A percentile compares a stretch with the other conserved stretches of the same genome.
phyloP scores from a whole-genome alignment of 2,888 invertebrate genomes.

The Actias luna region DNA sequence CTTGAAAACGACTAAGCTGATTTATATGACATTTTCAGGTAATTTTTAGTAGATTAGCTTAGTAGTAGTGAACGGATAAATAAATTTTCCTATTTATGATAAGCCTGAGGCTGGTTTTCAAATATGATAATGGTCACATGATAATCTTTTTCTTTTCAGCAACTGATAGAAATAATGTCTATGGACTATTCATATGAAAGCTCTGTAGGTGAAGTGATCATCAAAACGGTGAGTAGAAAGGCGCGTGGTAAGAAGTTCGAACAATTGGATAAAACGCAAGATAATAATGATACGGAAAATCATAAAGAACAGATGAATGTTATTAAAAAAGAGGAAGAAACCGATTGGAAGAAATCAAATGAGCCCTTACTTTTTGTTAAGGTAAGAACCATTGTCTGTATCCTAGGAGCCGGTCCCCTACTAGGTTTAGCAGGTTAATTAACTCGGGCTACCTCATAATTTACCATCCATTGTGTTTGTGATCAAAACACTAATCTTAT shows the following conservation, averaged over 20 bases:
- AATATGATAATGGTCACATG: neutral
- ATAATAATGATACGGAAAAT: neutral
- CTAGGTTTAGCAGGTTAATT: too few species aligned
- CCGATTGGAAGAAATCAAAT: neutral
- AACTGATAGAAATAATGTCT: neutral
- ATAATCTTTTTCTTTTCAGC: conserved; percentile 2
- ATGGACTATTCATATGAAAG: conserved; percentile 6
- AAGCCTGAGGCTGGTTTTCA: too few species aligned
- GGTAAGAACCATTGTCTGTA: neutral
- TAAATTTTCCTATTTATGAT: too few species aligned
- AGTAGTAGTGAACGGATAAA: too few species aligned
- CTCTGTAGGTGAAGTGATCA: neutral
- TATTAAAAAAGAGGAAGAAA: neutral
- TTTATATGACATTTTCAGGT: too few species aligned
- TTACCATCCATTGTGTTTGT: too few species aligned
- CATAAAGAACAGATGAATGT: neutral
- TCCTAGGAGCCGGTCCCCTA: too few species aligned
- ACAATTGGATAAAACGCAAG: neutral
- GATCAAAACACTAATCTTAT: too few species aligned
- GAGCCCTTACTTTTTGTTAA: neutral
- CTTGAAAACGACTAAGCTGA: too few species aligned
- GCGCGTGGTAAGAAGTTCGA: neutral
- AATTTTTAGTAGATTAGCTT: too few species aligned
- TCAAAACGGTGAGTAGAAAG: neutral
- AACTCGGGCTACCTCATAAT: too few species aligned